Evolutionary conservation across 2,113 vertebrate genomes (phyloP).

Genomic region (Heliornis fulica): DNA sequence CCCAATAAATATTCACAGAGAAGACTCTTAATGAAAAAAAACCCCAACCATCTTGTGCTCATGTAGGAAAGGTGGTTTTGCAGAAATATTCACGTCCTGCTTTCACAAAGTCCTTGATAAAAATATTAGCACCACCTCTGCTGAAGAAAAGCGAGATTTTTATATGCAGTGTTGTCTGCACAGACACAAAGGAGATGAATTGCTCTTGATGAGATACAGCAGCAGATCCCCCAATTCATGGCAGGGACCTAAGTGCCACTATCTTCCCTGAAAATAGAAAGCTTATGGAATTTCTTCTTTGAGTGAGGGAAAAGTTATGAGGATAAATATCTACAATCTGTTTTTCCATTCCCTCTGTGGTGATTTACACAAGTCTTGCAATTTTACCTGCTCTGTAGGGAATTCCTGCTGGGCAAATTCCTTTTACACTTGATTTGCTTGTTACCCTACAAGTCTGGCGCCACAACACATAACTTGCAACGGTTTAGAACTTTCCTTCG

Average conservation of each 20-base stretch:
- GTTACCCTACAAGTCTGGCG: neutral
- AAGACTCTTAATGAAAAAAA: neutral
- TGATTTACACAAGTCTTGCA: neutral
- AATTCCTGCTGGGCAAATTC: neutral
- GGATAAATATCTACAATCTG: neutral
- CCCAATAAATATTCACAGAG: neutral
- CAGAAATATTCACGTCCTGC: neutral
- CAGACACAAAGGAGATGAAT: neutral
- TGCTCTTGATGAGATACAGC: neutral
- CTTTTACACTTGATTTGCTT: neutral
- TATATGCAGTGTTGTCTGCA: neutral
- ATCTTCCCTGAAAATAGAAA: neutral
- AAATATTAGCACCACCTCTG: neutral
- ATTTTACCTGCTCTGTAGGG: neutral
- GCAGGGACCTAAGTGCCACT: neutral
- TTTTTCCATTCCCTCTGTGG: neutral
- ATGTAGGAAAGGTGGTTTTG: neutral
- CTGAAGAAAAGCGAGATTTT: neutral
- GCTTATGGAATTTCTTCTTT: neutral
- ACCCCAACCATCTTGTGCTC: neutral
- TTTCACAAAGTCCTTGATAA: neutral
- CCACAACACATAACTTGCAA: neutral
- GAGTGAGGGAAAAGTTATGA: neutral
- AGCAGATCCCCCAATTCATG: neutral
- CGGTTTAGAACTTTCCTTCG: neutral